Conservation (phyloP, 2,797 vertebrate genomes). For the Vultur gryphus region DNA sequence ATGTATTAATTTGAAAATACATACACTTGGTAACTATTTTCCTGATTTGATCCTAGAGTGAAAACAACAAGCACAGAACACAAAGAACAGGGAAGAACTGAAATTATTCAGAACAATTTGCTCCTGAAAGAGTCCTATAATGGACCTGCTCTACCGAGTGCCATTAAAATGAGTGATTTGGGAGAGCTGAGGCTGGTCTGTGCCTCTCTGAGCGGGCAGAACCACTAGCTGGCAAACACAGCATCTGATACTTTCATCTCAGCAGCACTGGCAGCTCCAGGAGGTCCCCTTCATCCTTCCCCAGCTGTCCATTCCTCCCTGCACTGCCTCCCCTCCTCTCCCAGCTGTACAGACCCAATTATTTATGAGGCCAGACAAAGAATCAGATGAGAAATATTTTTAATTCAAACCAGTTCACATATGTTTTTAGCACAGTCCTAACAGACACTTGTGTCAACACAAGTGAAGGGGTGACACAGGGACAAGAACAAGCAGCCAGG, state of each 20-base stretch:
- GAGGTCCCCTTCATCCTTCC: neutral
- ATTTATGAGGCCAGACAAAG: slow-evolving; percentile 24
- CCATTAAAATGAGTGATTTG: neutral
- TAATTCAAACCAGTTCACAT: slow-evolving; percentile 50
- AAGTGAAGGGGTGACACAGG: neutral
- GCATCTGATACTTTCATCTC: neutral
- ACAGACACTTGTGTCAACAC: slow-evolving; percentile 5
- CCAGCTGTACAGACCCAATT: neutral
- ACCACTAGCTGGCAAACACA: neutral
- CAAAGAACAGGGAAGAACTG: neutral
- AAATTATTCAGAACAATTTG: neutral
- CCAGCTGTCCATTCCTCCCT: neutral
- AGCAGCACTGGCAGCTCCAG: neutral
- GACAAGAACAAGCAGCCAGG: neutral
- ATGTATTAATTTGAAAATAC: neutral
- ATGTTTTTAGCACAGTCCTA: neutral
- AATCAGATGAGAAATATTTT: slow-evolving; percentile 17
- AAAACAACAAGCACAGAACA: neutral
- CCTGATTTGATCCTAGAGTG: neutral
- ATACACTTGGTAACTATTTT: neutral
- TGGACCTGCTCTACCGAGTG: neutral
- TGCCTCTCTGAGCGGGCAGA: neutral
- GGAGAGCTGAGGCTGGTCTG: neutral
- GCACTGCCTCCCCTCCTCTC: neutral
- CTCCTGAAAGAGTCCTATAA: neutral